These are phyloP conservation scores for Rhagonycha lutea DNA, from an alignment of 2,888 invertebrate species.

Conservation along the genomic window DNA sequence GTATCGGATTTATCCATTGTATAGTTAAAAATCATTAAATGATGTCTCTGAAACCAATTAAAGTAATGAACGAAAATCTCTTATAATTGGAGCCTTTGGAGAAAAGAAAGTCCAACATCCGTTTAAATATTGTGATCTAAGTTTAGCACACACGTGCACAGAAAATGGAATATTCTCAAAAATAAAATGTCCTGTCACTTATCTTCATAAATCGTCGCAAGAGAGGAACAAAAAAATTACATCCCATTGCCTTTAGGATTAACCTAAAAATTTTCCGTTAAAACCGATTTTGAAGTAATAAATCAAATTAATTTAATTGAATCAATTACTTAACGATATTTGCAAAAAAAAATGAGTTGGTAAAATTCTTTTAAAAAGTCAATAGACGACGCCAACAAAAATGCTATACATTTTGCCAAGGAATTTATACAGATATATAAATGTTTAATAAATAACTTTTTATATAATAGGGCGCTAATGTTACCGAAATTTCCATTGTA, in stretches of 20 bases:
- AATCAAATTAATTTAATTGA: not conserved
- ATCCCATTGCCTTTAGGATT: not conserved
- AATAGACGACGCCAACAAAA: not conserved
- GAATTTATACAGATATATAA: not conserved
- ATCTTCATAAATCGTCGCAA: constrained; percentile 18
- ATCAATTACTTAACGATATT: not conserved
- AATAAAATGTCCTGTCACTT: constrained; percentile 17
- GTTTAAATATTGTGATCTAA: constrained; percentile 10
- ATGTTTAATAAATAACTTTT: not conserved
- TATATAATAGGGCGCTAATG: not conserved
- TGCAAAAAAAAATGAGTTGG: not conserved
- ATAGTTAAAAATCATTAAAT: not conserved
- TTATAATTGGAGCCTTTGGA: not conserved
- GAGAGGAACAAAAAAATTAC: not conserved
- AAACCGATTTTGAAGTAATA: not conserved
- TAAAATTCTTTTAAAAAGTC: not conserved
- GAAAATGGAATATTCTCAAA: constrained; percentile 13
- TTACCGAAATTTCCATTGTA: not conserved
- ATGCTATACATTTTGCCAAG: not conserved
- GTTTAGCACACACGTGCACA: constrained; percentile 20
- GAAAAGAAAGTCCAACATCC: constrained; percentile 14
- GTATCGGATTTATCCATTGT: no score
- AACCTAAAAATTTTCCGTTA: not conserved
- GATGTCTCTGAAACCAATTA: not conserved
- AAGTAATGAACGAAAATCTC: not conserved